Conservation (phyloP, 2,797 vertebrate genomes). For the Mus spretus region DNA sequence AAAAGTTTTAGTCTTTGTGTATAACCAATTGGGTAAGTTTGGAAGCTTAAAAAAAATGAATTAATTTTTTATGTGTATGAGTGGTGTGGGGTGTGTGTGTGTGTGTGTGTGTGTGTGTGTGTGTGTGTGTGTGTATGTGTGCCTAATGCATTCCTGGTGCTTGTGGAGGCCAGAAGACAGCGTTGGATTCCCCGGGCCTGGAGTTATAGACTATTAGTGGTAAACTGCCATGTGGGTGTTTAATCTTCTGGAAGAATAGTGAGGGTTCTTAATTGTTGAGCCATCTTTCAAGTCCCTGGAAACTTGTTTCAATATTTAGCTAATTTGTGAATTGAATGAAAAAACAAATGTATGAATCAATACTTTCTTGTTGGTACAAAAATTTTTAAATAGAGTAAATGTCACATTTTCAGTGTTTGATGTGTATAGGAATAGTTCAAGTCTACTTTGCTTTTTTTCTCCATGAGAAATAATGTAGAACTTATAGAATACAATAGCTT, state of each 20-base stretch:
- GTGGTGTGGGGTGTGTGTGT: neutral
- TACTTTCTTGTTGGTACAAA: neutral
- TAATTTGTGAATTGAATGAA: conserved; percentile 4
- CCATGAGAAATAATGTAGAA: neutral
- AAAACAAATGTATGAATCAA: neutral
- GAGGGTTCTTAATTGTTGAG: neutral
- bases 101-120: neutral
- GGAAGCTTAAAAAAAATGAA: neutral
- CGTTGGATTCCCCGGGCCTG: neutral
- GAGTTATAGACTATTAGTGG: neutral
- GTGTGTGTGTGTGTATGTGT: neutral
- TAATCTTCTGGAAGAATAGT: neutral
- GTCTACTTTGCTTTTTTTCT: neutral
- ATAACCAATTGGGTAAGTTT: neutral
- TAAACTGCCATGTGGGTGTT: neutral
- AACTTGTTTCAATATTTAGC: neutral
- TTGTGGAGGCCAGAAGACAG: neutral
- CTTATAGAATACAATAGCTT: conserved; percentile 29
- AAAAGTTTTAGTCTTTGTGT: neutral
- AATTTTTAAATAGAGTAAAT: neutral
- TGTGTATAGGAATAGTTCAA: neutral
- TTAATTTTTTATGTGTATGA: neutral
- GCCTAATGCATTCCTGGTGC: too few species aligned
- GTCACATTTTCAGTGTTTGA: conserved; percentile 29
- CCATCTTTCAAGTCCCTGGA: neutral